Percentiles rank a stretch among this genome's conserved stretches.
phyloP scores from a whole-genome alignment of 2,797 vertebrate genomes.

The Antennarius maculatus region DNA sequence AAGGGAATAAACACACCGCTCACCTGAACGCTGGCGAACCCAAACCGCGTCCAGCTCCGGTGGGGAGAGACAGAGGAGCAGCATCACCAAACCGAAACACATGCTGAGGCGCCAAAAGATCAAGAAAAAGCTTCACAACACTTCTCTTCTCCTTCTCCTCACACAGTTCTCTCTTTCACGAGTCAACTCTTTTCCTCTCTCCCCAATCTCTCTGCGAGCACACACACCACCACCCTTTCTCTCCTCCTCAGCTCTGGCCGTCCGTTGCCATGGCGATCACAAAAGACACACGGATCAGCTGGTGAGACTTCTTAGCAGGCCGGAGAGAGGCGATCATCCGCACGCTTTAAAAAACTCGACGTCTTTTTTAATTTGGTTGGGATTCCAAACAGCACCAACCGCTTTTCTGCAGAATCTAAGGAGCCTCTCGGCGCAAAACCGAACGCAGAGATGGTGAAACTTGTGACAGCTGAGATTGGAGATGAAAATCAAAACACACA shows the following conservation, averaged over 20 bases:
- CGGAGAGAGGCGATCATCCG: slow-evolving; percentile 27
- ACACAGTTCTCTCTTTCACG: slow-evolving; percentile 36
- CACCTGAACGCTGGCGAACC: slow-evolving; percentile 72
- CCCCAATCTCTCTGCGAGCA: slow-evolving; percentile 23
- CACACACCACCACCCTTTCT: slow-evolving; percentile 63
- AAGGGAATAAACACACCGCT: slow-evolving; percentile 38
- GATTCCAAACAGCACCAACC: slow-evolving; percentile 3
- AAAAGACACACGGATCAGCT: slow-evolving; percentile 53
- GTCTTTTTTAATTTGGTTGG: slow-evolving; percentile 7
- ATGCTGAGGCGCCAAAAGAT: slow-evolving; percentile 51
- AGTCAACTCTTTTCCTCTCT: slow-evolving; percentile 33
- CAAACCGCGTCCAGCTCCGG: slow-evolving; percentile 51
- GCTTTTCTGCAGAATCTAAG: slow-evolving; percentile 17
- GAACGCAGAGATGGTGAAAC: slow-evolving; percentile 9
- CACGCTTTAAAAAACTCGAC: neutral
- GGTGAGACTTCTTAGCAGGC: slow-evolving; percentile 32
- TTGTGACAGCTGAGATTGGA: slow-evolving; percentile 30
- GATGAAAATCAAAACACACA: slow-evolving; percentile 1
- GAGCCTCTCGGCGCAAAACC: slow-evolving; percentile 55
- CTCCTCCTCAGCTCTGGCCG: slow-evolving; percentile 59
- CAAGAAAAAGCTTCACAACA: slow-evolving; percentile 12
- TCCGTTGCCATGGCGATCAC: slow-evolving; percentile 63
- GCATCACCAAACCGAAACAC: slow-evolving; percentile 60
- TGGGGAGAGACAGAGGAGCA: slow-evolving; percentile 65
- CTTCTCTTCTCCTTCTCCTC: slow-evolving; percentile 24